Conservation (phyloP, 2,797 vertebrate species). For the Tiaroga cobitis region DNA sequence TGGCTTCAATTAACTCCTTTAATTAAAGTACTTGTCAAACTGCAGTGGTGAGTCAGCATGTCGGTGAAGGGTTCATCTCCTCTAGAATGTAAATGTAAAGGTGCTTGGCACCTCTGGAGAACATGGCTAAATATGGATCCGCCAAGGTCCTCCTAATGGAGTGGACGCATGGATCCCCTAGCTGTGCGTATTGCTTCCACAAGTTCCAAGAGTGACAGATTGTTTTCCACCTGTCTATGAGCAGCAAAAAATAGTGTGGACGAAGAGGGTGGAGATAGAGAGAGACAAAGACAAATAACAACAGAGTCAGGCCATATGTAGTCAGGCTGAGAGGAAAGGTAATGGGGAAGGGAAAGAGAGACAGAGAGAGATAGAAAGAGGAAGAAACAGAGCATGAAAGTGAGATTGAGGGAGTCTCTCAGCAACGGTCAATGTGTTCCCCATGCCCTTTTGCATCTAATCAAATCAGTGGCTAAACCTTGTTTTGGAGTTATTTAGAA, state of each 20-base stretch:
- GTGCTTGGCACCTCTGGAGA: constrained; percentile 21
- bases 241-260: constrained; percentile 1
- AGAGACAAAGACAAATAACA: constrained; percentile 49
- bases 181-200: constrained; percentile 10
- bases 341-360: background rate
- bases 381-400: constrained; percentile 53
- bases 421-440: constrained; percentile 71
- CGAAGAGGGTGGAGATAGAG: constrained; percentile 62
- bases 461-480: constrained; percentile 72
- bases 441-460: constrained; percentile 70
- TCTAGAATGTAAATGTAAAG: constrained; percentile 50
- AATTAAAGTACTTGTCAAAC: constrained; percentile 66
- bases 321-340: constrained; percentile 11
- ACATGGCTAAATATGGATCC: constrained; percentile 29
- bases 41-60: constrained; percentile 51
- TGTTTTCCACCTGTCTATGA: constrained; percentile 29
- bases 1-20: constrained; percentile 63
- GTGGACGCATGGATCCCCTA: constrained; percentile 3
- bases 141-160: constrained; percentile 37
- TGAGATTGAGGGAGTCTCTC: constrained; percentile 50
- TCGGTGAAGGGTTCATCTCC: constrained; percentile 43
- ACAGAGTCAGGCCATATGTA: background rate
- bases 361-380: constrained; percentile 46
- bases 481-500: constrained; percentile 72
- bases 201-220: constrained; percentile 25